Evolutionary conservation across 92 coral and sea anemone species (phyloP), one percentile per base, ranked within the genome.

Genomic region (Muricea muricata): DNA sequence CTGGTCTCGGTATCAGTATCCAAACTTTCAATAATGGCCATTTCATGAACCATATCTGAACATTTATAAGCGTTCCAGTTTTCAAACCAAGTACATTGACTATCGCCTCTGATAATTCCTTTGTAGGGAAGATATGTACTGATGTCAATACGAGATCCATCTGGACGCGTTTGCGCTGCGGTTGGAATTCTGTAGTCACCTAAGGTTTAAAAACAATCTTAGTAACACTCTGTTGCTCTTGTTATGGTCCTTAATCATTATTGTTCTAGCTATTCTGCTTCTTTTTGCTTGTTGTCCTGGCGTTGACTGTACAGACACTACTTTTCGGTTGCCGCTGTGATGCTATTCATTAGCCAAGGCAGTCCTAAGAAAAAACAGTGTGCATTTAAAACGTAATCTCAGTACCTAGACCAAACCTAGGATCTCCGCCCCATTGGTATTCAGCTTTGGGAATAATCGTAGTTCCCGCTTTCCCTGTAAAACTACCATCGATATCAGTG

Each of bases 1-100:
- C 98, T 93, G 55, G 93, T 92, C 57, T 92, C 97, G 25, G 97
- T 94, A 84, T 94, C 98, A 7, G 92, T 86, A 78, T 94, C 98
- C 85, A 94, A 61, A 70, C 98, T 94, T 78, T 94, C 98, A 35
- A 94, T 92, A 18, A 94, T 78, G 55, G 89, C 65, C 98, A 94
- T 94, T 32, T 83, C 82, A 32, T 94, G 91, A 63, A 92, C 98
- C 47, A 94, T 84, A 35, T 40, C 68, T 42, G 66, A 68, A 75
- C 98, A 94, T 32, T 84, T 83, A 89, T 94, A 94, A 1, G 93
- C 98, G 81, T 94, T 94, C 98, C 98, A 94, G 23, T 29, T 84
- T 28, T 83, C 52, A 31, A 84, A 84, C 98, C 98, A 94, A 17
- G 88, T 69, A 50, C 98, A 94, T 81, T 90, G 82, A 28, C 61